A percentile compares a stretch with the other conserved stretches of the same genome.
Evolutionary conservation across 30 jellyfish, hydroid and myxozoan genomes (phyloP).

Genomic region (Turritopsis dohrnii): DNA sequence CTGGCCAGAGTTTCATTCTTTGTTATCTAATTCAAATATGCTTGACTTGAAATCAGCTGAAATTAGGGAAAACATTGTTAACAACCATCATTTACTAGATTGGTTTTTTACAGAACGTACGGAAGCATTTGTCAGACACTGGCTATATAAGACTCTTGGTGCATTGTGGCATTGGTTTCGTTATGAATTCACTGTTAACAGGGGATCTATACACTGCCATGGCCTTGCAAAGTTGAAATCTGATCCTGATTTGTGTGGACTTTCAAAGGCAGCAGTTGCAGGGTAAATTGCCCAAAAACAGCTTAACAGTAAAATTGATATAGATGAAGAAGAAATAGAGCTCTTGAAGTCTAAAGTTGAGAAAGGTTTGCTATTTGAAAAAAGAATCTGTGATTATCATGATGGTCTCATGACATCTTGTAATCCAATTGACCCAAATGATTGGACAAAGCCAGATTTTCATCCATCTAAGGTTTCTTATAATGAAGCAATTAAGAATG

Average conservation of each 20-base stretch:
- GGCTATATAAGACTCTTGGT: neutral
- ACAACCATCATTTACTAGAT: too few species aligned
- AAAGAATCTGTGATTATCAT: slow-evolving; percentile 20
- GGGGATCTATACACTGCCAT: neutral
- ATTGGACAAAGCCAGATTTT: slow-evolving; percentile 18
- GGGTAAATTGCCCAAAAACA: neutral
- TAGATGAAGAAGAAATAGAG: neutral
- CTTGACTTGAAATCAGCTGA: too few species aligned
- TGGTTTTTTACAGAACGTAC: too few species aligned
- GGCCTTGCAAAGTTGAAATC: neutral
- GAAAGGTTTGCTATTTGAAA: neutral
- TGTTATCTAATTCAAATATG: too few species aligned
- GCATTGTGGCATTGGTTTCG: neutral
- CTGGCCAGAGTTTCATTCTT: too few species aligned
- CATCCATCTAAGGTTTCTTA: slow-evolving; percentile 51
- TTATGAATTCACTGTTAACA: neutral
- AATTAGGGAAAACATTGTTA: too few species aligned
- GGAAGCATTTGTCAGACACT: too few species aligned
- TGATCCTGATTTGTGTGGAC: neutral
- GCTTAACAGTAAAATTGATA: neutral
- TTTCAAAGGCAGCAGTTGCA: neutral
- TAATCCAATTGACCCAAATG: slow-evolving; percentile 28
- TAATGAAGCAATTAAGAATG: neutral
- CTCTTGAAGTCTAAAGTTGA: neutral
- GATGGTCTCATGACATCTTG: slow-evolving; percentile 23